Evolutionary conservation across 2,888 invertebrate species (phyloP), one percentile per base, ranked within the genome.

Genomic region (Pollenia labialis): DNA sequence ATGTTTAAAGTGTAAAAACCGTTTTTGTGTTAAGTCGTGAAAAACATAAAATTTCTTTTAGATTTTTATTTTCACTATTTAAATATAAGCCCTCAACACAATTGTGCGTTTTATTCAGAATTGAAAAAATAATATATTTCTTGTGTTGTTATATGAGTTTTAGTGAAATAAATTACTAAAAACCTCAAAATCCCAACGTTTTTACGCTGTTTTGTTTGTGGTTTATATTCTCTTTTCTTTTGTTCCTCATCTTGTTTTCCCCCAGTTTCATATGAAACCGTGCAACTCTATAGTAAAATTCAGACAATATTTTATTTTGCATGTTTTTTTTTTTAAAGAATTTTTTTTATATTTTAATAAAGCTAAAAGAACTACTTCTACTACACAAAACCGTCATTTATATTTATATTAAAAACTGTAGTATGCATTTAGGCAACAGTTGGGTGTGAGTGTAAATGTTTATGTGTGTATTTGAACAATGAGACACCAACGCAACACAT

Each of bases 311-410:
- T 42, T 74, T 81, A 52, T n/a, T 52, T 40, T 58, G 23, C 14
- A 50, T 56, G 10, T 40, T 46, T 18, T 54, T 46, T 46, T 42
- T 54, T 71, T 54, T 46, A 18, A 46, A 12, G 9, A 54, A 18
- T 42, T 54, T 52, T 86, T 68, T 60, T 77, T 71, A 68, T 32
- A 48, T 79, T 83, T 83, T 80, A 83, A 81, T 81, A 86, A 86
- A 86, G 80, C 75, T 58, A 46, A 82, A 32, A 6, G 32, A 32
- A 32, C 32, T 32, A 80, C 76, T 60, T 64, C 50, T 48, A 71
- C 71, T 66, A 64, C 16, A 60, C 60, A 46, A 69, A 75, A 79
- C 54, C 77, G 23, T 64, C 71, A 64, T 82, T 79, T 75, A 71
- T 79, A 71, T 82, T 74, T 69, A 58, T 60, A 23, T 68, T 68